Base-by-base conservation (phyloP, 1,140 invertebrate species). In the Gerris buenoi region DNA sequence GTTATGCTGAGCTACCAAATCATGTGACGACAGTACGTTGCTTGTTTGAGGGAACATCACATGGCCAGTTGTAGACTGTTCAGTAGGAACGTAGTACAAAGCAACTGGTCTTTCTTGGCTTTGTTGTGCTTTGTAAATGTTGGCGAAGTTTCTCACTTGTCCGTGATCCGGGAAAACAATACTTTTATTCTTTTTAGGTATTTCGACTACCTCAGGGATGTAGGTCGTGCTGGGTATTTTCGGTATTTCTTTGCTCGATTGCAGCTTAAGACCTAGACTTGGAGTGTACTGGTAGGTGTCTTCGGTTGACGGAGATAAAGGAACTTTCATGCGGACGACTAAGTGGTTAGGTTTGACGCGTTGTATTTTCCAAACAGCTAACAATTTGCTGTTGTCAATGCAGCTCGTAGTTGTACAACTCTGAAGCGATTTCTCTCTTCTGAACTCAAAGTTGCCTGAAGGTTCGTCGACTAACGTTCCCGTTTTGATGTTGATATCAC, bases 281-380 rank as follows among this genome's bases (percentile, higher is more conserved):
- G 62, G 18, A 65, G 27, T 71, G 64, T 69, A 71, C 63, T 70
- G 65, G 63, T 71, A 71, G 0, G 69, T 29, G 57, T 70, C 68
- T 60, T 71, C 71, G n/a, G 28, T 67, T 3, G 29, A 46, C n/a
- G 29, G 46, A 1, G 58, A 56, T 60, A 33, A 29, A 22, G 71
- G 69, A 5, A 71, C 29, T 64, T 71, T 71, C 2, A 71, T 64
- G 18, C 59, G 46, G 14, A 71, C 67, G 26, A 64, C 65, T 23
- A 67, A 28, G 27, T 57, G 56, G 25, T 70, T 66, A 18, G 67
- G 68, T 57, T 71, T 61, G 15, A 65, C 63, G 63, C 25, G 67
- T 29, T 67, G 57, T 2, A 71, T 64, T 58, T 63, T 68, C 71
- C 71, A 71, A n/a, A 69, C 18, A 27, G 71, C 69, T n/a, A 70